Percentiles rank a stretch among this genome's conserved stretches.
These are phyloP conservation scores for Scaptomyza graminum DNA, from an alignment of 1,140 invertebrate genomes.

Conservation along the genomic window DNA sequence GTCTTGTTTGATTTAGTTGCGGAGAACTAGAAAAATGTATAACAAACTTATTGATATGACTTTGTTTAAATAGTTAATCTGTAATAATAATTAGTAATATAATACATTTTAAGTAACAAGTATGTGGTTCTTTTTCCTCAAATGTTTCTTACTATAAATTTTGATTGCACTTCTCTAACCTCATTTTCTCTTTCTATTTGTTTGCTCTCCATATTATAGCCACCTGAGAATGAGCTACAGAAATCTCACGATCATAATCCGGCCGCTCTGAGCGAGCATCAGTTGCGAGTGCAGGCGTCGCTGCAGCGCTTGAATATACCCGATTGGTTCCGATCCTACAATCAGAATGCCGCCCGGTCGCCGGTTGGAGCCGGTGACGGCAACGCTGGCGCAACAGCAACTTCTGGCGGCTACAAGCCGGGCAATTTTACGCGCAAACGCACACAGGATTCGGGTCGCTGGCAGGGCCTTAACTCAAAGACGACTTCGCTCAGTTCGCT, in stretches of 20 bases:
- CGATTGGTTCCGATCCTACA: conserved; percentile 89
- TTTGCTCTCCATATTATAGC: conserved; percentile 86
- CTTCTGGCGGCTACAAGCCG: conserved; percentile 62
- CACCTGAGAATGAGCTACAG: conserved; percentile 96
- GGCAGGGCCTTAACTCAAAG: conserved; percentile 90
- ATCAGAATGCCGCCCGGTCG: conserved; percentile 79
- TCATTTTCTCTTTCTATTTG: conserved; percentile 50
- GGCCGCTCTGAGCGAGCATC: conserved; percentile 92
- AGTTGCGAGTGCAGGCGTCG: conserved; percentile 95
- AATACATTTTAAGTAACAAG: no score
- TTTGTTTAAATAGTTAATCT: no score
- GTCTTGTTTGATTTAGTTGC: no score
- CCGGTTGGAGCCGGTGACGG: conserved; percentile 74
- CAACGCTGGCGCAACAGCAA: conserved; percentile 9
- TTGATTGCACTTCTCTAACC: conserved; percentile 1
- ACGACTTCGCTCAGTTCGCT: conserved; percentile 90
- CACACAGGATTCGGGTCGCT: conserved; percentile 88
- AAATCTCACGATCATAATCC: conserved; percentile 86
- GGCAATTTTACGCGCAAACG: conserved; percentile 85
- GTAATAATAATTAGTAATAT: no score
- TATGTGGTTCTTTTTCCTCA: no score
- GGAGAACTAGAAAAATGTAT: no score
- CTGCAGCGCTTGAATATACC: conserved; percentile 96
- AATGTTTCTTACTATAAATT: no score
- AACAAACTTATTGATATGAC: no score